phyloP scores from a whole-genome alignment of 2,888 invertebrate genomes.

The Idaea aversata region DNA sequence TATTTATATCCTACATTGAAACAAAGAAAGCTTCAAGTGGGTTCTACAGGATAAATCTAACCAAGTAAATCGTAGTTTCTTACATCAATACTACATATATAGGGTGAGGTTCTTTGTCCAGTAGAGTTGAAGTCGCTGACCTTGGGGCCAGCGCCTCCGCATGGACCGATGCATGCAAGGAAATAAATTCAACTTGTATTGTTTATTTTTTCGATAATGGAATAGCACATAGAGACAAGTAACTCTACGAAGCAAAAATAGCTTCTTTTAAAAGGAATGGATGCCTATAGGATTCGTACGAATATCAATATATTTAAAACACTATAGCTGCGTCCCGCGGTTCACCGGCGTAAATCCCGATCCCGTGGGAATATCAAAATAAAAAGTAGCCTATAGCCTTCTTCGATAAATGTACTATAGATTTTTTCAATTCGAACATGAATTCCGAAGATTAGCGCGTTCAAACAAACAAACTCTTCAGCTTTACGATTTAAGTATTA shows the following conservation, averaged over 20 bases:
- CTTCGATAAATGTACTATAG: too few relatives aligned
- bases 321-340: too few relatives aligned
- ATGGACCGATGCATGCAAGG: constrained; percentile 30
- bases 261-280: background rate
- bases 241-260: background rate
- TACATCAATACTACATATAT: constrained; percentile 25
- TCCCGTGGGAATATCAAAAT: too few relatives aligned
- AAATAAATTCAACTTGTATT: constrained; percentile 31
- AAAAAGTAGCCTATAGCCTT: too few relatives aligned
- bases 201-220: constrained; percentile 8
- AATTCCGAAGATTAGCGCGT: too few relatives aligned
- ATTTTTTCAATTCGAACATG: too few relatives aligned
- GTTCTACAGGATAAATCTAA: background rate
- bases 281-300: too few relatives aligned
- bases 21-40: background rate
- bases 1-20: too few relatives aligned
- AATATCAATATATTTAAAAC: too few relatives aligned
- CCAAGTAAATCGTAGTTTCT: background rate
- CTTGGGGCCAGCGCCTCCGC: constrained; percentile 55
- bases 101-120: constrained; percentile 52
- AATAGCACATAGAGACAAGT: background rate
- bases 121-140: constrained; percentile 66
- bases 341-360: too few relatives aligned
- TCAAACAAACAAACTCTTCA: too few relatives aligned
- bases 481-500: too few relatives aligned